Base-by-base conservation (phyloP, 2,113 vertebrate genomes). In the Camelus bactrianus region DNA sequence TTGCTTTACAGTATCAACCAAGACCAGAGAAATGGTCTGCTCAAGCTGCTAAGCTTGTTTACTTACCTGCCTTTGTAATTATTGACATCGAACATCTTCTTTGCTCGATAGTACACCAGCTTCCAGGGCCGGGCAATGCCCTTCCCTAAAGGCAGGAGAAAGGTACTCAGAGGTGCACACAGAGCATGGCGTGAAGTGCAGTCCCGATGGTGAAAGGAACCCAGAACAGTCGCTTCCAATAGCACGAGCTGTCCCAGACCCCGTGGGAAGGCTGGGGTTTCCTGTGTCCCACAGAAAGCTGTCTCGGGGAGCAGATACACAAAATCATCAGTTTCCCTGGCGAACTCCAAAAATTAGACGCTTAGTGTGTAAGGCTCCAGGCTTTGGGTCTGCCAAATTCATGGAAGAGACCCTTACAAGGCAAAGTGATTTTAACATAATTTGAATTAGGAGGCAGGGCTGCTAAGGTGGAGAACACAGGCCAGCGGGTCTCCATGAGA, bases 1-100 rank as follows among this genome's bases (percentile, higher is more conserved):
- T 26, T 46, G 32, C 46, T 6, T 64, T 15, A 15, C 0, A 17
- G 50, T 1, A 32, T 48, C 46, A 28, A 38, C n/a, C n/a, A 76
- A 50, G 16, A 80, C 42, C 46, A 62, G 56, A 83, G 93, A 42
- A 7, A n/a, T 0, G 17, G 7, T 15, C n/a, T 16, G 56, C 15
- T 54, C 32, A 4, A 56, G 42, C 0, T 6, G 22, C 80, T 17
- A 5, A 16, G 24, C 52, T 80, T 7, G 46, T 30, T 73, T 2
- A 13, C 98, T 98, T 89, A 99, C 99, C 98, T 98, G 91, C 99
- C 99, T 97, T 98, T 99, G 16, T 98, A 98, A 86, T 98, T 98
- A 56, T 98, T 97, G 67, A 98, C 72, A 69, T 99, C 98, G 62
- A 98, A 99, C 15, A 99, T 98, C 97, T 98, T 99, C 97, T 98